These are phyloP conservation scores for Neotoma lepida DNA, from an alignment of 2,113 vertebrate genomes.

Conservation along the genomic window DNA sequence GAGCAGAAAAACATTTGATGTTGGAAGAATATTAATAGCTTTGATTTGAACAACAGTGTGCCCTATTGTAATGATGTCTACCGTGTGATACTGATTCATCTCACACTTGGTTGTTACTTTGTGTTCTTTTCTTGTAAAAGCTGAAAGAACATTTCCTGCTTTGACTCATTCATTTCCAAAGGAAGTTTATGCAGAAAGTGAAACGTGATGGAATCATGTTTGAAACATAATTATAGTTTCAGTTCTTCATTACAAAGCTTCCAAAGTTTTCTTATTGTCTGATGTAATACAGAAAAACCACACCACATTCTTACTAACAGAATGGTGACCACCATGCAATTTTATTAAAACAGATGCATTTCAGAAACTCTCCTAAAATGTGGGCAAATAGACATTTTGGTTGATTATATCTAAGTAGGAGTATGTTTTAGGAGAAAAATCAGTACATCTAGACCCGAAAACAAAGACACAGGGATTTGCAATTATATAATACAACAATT, in stretches of 20 bases:
- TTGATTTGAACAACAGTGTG: slow-evolving; percentile 19
- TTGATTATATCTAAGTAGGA: slow-evolving; percentile 64
- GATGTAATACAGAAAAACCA: slow-evolving; percentile 67
- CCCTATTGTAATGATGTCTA: neutral
- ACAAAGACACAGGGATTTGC: neutral
- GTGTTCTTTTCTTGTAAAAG: slow-evolving; percentile 50
- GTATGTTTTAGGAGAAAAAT: slow-evolving; percentile 25
- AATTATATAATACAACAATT: slow-evolving; percentile 9
- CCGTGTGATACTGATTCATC: neutral
- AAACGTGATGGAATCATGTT: slow-evolving; percentile 55
- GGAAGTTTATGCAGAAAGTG: slow-evolving; percentile 71
- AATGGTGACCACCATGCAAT: slow-evolving; percentile 54
- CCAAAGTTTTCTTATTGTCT: slow-evolving; percentile 48
- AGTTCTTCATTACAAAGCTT: slow-evolving; percentile 40
- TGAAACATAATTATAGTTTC: slow-evolving; percentile 49
- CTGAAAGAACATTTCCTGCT: slow-evolving; percentile 42
- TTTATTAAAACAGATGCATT: slow-evolving; percentile 61
- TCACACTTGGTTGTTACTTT: slow-evolving; percentile 37
- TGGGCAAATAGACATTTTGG: slow-evolving; percentile 31
- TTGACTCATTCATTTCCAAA: slow-evolving; percentile 53
- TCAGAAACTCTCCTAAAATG: slow-evolving; percentile 62
- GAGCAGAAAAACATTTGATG: neutral
- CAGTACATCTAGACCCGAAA: slow-evolving; percentile 27
- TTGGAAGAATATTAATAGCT: slow-evolving; percentile 9
- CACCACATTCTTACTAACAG: slow-evolving; percentile 58